Percentiles rank a stretch among this genome's conserved stretches.
Evolutionary conservation across 2,797 vertebrate species (phyloP).

Genomic region (Xenopus petersii): DNA sequence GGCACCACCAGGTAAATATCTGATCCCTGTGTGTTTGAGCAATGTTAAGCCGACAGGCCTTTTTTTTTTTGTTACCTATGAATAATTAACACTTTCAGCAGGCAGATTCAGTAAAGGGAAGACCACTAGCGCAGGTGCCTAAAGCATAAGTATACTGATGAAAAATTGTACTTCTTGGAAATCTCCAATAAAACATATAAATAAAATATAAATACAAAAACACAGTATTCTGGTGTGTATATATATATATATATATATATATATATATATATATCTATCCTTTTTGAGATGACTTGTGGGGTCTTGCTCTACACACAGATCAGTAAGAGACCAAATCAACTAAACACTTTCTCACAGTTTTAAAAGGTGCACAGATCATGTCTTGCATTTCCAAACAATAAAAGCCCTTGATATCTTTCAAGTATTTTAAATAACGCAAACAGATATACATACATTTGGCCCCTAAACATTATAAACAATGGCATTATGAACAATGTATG

Average conservation of each 20-base stretch:
- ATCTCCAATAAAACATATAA: background rate
- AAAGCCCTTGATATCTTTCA: constrained; percentile 40
- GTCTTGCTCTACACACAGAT: background rate
- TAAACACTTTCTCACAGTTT: constrained; percentile 1
- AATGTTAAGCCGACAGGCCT: too few species aligned
- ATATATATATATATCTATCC: background rate
- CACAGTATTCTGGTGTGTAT: background rate
- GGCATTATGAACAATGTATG: background rate
- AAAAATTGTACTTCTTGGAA: too few species aligned
- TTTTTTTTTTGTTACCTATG: too few species aligned
- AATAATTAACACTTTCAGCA: too few species aligned
- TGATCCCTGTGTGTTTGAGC: too few species aligned
- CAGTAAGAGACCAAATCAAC: background rate
- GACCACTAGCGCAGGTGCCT: too few species aligned
- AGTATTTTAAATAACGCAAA: constrained; percentile 32
- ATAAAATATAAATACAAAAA: background rate
- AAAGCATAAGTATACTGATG: too few species aligned
- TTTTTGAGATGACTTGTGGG: background rate
- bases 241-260: too few species aligned
- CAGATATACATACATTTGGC: constrained; percentile 4
- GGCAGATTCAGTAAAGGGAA: too few species aligned
- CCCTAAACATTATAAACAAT: constrained; percentile 4
- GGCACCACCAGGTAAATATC: too few species aligned
- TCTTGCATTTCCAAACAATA: constrained; percentile 13
- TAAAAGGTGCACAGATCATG: background rate